phyloP scores from a whole-genome alignment of 2,113 vertebrate genomes.

The Artemisiospiza belli region DNA sequence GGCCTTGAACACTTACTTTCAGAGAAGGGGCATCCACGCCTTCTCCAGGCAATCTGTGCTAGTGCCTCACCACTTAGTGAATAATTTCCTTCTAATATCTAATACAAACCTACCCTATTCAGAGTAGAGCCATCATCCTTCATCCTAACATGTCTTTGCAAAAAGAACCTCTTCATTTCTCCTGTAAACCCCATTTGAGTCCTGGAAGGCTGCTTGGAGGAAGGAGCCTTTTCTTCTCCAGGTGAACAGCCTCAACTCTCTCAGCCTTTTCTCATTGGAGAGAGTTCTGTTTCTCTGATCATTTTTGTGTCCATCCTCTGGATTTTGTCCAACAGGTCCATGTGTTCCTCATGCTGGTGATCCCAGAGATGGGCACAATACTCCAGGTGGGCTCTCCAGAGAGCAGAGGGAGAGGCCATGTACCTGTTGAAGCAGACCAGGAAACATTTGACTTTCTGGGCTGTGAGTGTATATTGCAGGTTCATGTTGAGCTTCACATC shows the following conservation, averaged over 20 bases:
- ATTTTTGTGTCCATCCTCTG: background rate
- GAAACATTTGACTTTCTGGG: background rate
- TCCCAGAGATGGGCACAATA: background rate
- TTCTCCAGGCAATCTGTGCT: background rate
- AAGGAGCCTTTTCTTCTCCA: background rate
- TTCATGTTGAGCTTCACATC: background rate
- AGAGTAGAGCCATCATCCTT: background rate
- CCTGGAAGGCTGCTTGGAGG: background rate
- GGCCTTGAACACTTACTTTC: background rate
- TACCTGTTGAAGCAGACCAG: background rate
- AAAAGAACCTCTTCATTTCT: background rate
- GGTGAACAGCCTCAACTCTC: background rate
- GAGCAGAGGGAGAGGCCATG: background rate
- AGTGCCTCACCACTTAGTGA: background rate
- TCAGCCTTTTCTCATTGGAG: background rate
- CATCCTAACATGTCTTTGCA: background rate
- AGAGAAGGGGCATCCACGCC: background rate
- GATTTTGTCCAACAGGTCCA: background rate
- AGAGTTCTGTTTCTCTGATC: background rate
- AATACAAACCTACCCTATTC: background rate
- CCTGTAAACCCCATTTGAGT: background rate
- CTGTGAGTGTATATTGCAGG: too few relatives aligned
- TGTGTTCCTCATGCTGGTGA: background rate
- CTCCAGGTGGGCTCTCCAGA: background rate
- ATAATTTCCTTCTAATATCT: background rate